Evolutionary conservation across 2,797 vertebrate species (phyloP), one percentile per base, ranked within the genome.

Genomic region (Simalia tracyae): DNA sequence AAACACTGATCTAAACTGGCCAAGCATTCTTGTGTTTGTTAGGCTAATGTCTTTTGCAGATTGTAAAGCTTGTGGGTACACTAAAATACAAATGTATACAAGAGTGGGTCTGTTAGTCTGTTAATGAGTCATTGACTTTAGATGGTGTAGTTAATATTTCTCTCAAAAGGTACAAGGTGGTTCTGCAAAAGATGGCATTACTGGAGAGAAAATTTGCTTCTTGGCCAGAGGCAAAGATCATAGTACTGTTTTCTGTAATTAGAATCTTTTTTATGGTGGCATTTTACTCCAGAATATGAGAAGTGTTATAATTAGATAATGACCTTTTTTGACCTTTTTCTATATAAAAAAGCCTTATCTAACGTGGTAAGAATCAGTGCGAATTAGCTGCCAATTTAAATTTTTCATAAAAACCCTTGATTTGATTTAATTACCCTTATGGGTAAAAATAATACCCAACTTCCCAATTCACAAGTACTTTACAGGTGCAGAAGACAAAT

Each of bases 81-180:
- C 19, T 84, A 84, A 84, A 64, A 88, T 90, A 68, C 89, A 92
- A 87, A 90, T 84, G 11, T 10, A 66, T 60, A 57, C 50, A 92
- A 14, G 56, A 56, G 50, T 54, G 57, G 84, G 31, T 92, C 84
- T 90, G 22, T 68, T 90, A 72, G 56, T 63, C 84, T 85, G 31
- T 63, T 76, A 60, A 81, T 63, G 24, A 88, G 4, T 84, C 68
- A 90, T 14, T 88, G 68, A 57, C n/a, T 46, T 86, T 46, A 46
- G 59, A 50, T 84, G 63, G 2, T 56, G 46, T 84, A 36, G 86
- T 90, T 90, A 92, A 90, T 92, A 60, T 90, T 90, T 92, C 60
- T 92, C 84, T 90, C 60, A 90, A 46, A 90, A 9, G 10, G 15
- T 56, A 19, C 50, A 36, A 26, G 56, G 56, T 19, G 3, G 60